Conservation (phyloP, 2,797 vertebrate species). For the Meda fulgida region DNA sequence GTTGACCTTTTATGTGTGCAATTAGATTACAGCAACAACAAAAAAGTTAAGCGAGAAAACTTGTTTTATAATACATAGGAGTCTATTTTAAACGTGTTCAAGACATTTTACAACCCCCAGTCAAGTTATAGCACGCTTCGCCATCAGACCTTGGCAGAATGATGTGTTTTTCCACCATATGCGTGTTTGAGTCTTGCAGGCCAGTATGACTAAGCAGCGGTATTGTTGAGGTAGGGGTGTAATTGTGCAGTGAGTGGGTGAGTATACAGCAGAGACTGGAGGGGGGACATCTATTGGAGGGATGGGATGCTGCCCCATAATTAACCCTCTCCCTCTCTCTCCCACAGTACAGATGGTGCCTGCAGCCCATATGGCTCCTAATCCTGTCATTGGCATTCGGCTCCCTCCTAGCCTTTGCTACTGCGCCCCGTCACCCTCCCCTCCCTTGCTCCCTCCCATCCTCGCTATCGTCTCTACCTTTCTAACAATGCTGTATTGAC, state of each 20-base stretch:
- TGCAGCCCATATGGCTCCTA: conserved; percentile 86
- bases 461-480: conserved; percentile 49
- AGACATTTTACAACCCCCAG: neutral
- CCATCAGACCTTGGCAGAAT: conserved; percentile 31
- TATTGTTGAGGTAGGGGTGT: conserved; percentile 59
- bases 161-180: conserved; percentile 44
- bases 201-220: conserved; percentile 61
- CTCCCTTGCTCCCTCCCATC: conserved; percentile 61
- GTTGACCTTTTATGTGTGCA: neutral
- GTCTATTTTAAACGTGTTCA: neutral
- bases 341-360: conserved; percentile 86
- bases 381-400: conserved; percentile 87
- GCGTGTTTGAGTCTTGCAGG: conserved; percentile 45
- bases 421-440: conserved; percentile 57
- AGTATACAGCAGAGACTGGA: conserved; percentile 72
- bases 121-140: conserved; percentile 14
- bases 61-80: conserved; percentile 6
- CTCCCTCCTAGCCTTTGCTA: conserved; percentile 64
- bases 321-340: conserved; percentile 85
- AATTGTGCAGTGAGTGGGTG: conserved; percentile 59
- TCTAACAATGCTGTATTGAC: conserved; percentile 66
- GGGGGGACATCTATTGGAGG: conserved; percentile 51
- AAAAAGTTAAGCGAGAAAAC: neutral
- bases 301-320: conserved; percentile 83
- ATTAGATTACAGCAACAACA: neutral